phyloP scores from a whole-genome alignment of 2,888 invertebrate genomes.

The Oegoconia quadripuncta region DNA sequence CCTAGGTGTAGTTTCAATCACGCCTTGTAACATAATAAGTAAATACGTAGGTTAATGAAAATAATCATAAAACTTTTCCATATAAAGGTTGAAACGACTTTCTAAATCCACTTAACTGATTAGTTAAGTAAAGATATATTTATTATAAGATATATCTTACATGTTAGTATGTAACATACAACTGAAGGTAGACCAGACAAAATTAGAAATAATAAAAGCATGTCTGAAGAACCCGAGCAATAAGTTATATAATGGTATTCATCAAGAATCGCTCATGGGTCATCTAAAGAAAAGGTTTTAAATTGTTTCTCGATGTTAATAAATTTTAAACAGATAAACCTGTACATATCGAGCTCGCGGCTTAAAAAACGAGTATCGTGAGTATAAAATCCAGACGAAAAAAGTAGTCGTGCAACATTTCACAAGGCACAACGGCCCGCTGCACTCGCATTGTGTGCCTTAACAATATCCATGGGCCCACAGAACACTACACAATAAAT shows the following conservation, averaged over 20 bases:
- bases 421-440: conserved; percentile 76
- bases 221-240: conserved; percentile 37
- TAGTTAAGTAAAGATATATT: conserved; percentile 1
- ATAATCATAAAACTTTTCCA: neutral
- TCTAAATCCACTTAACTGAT: conserved; percentile 8
- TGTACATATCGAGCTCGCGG: conserved; percentile 76
- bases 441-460: conserved; percentile 74
- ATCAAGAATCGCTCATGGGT: conserved; percentile 65
- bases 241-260: conserved; percentile 63
- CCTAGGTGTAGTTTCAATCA: neutral
- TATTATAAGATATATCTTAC: too few relatives aligned
- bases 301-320: conserved; percentile 79
- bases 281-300: conserved; percentile 72
- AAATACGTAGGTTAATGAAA: neutral
- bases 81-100: conserved; percentile 3
- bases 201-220: conserved; percentile 26
- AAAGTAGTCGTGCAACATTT: conserved; percentile 79
- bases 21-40: neutral
- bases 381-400: conserved; percentile 78
- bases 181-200: conserved; percentile 12
- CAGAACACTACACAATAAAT: conserved; percentile 64
- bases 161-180: too few relatives aligned
- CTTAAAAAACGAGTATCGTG: conserved; percentile 75
- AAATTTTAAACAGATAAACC: conserved; percentile 79
- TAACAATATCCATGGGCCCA: conserved; percentile 69